A percentile compares a stretch with the other conserved stretches of the same genome.
Conservation (phyloP, 2,113 vertebrate species). For the Arizona elegans region DNA sequence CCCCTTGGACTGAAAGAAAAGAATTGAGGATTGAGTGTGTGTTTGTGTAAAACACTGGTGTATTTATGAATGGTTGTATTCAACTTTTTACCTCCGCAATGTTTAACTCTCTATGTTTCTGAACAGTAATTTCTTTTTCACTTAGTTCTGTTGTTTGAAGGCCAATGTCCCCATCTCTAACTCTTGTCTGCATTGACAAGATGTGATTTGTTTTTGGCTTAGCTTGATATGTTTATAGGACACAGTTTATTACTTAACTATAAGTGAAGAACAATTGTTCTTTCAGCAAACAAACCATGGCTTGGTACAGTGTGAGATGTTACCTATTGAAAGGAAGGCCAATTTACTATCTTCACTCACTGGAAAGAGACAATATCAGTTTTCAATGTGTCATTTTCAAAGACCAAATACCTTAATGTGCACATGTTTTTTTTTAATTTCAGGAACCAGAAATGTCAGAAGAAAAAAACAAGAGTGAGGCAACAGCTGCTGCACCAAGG, state of each 20-base stretch:
- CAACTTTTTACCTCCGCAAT: not conserved
- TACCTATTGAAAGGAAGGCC: not conserved
- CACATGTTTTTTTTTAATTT: not conserved
- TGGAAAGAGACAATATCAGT: not conserved
- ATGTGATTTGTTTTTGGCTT: not conserved
- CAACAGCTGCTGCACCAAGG: constrained; percentile 59
- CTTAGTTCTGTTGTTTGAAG: not conserved
- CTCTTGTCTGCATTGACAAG: not conserved
- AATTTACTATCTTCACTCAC: not conserved
- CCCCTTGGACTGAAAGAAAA: not conserved
- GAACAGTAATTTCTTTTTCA: not conserved
- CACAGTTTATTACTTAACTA: not conserved
- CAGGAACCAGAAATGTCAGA: constrained; percentile 67
- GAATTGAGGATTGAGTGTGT: not conserved
- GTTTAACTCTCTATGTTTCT: not conserved
- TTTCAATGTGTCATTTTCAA: not conserved
- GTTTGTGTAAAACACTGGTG: not conserved
- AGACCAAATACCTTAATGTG: constrained; percentile 14
- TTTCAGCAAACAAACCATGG: not conserved
- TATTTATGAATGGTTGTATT: not conserved
- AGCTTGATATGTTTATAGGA: not conserved
- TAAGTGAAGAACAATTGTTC: not conserved
- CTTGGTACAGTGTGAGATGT: not conserved
- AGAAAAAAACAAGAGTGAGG: constrained; percentile 65
- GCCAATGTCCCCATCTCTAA: not conserved